These are phyloP conservation scores for Sphenopsis melanotis DNA, from an alignment of 2,797 vertebrate species.

Conservation along the genomic window DNA sequence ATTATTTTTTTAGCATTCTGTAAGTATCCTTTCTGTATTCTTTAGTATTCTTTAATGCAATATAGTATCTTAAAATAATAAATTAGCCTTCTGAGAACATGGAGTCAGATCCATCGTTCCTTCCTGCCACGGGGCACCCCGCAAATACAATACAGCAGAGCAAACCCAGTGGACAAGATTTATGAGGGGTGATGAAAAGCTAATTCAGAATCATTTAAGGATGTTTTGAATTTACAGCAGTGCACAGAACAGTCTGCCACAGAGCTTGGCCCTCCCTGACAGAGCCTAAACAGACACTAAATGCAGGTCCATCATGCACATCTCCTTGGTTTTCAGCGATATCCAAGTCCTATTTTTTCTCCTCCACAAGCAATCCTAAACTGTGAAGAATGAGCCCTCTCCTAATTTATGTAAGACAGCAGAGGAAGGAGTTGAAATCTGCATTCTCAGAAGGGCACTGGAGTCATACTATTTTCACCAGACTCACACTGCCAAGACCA, in stretches of 20 bases:
- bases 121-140: background rate
- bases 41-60: no score
- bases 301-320: fast-evolving
- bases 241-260: background rate
- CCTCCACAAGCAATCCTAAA: background rate
- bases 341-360: background rate
- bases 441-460: background rate
- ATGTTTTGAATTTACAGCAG: background rate
- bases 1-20: no score
- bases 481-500: background rate
- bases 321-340: background rate
- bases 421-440: background rate
- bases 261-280: background rate
- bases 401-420: background rate
- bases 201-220: background rate
- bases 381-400: background rate
- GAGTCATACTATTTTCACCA: background rate
- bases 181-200: background rate
- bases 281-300: background rate
- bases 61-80: no score
- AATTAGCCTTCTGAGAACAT: no score
- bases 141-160: background rate
- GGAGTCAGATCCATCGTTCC: background rate
- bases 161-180: background rate
- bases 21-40: no score